Percentiles rank a stretch among this genome's conserved stretches.
phyloP scores from a whole-genome alignment of 2,888 invertebrate species.

The Papilio elwesi region DNA sequence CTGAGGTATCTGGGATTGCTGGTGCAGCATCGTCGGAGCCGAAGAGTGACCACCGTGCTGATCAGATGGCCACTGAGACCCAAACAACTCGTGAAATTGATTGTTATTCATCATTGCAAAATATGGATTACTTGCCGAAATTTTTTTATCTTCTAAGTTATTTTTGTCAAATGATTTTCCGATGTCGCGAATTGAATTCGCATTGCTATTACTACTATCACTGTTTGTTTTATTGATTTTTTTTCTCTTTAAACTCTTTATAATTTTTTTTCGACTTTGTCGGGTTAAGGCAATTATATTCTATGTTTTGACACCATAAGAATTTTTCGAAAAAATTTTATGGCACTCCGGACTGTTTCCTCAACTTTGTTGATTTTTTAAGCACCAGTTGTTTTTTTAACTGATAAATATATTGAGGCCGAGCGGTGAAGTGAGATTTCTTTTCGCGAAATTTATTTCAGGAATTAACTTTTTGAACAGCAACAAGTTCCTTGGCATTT shows the following conservation, averaged over 20 bases:
- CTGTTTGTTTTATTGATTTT: conserved; percentile 54
- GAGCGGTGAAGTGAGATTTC: conserved; percentile 76
- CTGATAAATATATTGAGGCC: conserved; percentile 79
- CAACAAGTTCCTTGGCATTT: conserved; percentile 81
- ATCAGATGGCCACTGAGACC: conserved; percentile 82
- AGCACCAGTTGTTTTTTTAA: conserved; percentile 65
- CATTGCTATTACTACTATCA: conserved; percentile 74
- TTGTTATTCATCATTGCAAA: conserved; percentile 72
- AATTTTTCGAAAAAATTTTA: conserved; percentile 67
- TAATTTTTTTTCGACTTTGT: conserved; percentile 67
- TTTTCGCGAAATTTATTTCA: conserved; percentile 79
- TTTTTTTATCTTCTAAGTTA: conserved; percentile 55
- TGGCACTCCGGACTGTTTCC: conserved; percentile 67
- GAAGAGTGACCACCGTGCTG: conserved; percentile 79
- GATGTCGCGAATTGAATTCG: conserved; percentile 72
- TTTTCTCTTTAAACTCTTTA: conserved; percentile 52
- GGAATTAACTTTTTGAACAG: conserved; percentile 81
- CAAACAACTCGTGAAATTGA: conserved; percentile 80
- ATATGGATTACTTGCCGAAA: conserved; percentile 42
- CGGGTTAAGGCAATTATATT: conserved; percentile 75
- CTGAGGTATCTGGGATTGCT: conserved; percentile 59
- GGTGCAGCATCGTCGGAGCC: conserved; percentile 78
- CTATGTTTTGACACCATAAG: conserved; percentile 61
- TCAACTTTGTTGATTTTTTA: conserved; percentile 72
- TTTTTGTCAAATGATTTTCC: conserved; percentile 65